Percentiles rank a stretch among this genome's conserved stretches.
phyloP scores from a whole-genome alignment of 2,888 invertebrate species.

The Nomada fabriciana region DNA sequence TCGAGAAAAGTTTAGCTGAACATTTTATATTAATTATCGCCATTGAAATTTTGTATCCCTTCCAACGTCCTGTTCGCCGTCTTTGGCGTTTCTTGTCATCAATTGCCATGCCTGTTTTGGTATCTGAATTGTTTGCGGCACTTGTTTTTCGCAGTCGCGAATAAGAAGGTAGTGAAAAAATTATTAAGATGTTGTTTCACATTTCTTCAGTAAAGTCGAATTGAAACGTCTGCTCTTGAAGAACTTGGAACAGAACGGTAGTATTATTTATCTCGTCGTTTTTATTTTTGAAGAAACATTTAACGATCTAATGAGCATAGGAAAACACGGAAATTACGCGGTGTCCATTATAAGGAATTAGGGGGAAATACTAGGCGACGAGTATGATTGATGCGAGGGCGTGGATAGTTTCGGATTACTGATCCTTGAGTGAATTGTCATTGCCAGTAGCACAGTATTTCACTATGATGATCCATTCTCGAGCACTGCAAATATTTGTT shows the following conservation, averaged over 20 bases:
- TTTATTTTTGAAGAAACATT: background rate
- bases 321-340: constrained; percentile 20
- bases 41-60: constrained; percentile 43
- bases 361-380: constrained; percentile 39
- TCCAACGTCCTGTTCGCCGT: background rate
- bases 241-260: no score
- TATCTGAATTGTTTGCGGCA: constrained; percentile 32
- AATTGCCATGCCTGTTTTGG: constrained; percentile 28
- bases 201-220: background rate
- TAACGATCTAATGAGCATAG: background rate
- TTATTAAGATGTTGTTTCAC: constrained; percentile 12
- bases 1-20: background rate
- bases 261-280: no score
- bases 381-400: constrained; percentile 74
- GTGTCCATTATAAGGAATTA: constrained; percentile 45
- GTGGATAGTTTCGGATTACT: constrained; percentile 71
- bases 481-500: constrained; percentile 61
- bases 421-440: constrained; percentile 69
- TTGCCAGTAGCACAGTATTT: constrained; percentile 23
- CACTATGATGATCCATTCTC: constrained; percentile 1
- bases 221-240: background rate
- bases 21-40: no score
- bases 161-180: constrained; percentile 35
- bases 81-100: constrained; percentile 34
- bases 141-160: constrained; percentile 35